Percentiles rank a stretch among this genome's conserved stretches.
These are phyloP conservation scores for Phaedon cochleariae DNA, from an alignment of 2,888 invertebrate species.

Conservation along the genomic window DNA sequence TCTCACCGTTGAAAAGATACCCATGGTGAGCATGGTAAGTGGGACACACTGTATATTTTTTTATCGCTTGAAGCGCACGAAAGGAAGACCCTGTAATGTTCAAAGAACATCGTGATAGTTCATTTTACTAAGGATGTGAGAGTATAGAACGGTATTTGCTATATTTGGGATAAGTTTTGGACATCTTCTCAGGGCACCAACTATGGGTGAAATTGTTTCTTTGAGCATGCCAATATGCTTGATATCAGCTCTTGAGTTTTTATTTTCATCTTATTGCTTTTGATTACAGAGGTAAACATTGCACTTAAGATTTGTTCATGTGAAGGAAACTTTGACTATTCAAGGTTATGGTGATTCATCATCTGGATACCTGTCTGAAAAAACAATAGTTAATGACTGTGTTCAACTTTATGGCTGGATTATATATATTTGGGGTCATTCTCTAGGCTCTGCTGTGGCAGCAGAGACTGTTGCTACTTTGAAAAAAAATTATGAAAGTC, in stretches of 20 bases:
- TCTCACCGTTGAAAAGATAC: too few species aligned
- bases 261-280: conserved; percentile 58
- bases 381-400: conserved; percentile 54
- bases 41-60: too few species aligned
- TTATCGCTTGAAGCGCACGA: too few species aligned
- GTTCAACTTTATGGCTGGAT: conserved; percentile 55
- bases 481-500: conserved; percentile 29
- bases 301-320: not conserved
- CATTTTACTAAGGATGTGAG: too few species aligned
- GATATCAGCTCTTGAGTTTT: conserved; percentile 75
- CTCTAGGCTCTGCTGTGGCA: conserved; percentile 55
- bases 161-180: too few species aligned
- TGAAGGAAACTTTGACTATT: conserved; percentile 9
- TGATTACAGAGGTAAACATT: conserved; percentile 57
- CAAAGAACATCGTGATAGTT: too few species aligned
- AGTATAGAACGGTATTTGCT: too few species aligned
- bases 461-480: conserved; percentile 49
- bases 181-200: too few species aligned
- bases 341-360: conserved; percentile 58
- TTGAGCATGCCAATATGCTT: too few species aligned
- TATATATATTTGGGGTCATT: conserved; percentile 59
- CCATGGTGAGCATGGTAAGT: too few species aligned
- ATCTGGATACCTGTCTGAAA: conserved; percentile 50
- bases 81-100: too few species aligned
- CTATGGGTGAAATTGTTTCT: too few species aligned